Conservation (phyloP, 2,113 vertebrate species). For the Phalacrocorax pelagicus region DNA sequence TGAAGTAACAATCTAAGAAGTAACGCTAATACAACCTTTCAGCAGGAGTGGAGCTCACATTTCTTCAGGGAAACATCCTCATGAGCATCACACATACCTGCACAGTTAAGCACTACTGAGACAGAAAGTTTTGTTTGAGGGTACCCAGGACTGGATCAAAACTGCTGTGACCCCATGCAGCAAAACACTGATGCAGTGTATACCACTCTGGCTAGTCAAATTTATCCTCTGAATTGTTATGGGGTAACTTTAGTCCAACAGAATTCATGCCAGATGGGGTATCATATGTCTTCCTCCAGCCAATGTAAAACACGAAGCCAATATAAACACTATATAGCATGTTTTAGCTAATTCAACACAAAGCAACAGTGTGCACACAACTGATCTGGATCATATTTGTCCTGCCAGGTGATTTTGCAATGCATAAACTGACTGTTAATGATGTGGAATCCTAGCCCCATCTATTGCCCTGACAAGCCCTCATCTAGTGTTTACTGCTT, state of each 20-base stretch:
- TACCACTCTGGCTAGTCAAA: background rate
- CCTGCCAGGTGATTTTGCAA: constrained; percentile 24
- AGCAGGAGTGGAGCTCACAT: background rate
- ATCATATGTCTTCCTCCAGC: constrained; percentile 4
- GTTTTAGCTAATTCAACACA: constrained; percentile 32
- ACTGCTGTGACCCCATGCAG: background rate
- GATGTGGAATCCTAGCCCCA: background rate
- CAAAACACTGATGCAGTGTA: background rate
- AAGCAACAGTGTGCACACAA: background rate
- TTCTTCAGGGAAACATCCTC: background rate
- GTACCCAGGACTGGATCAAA: background rate
- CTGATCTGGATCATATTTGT: background rate
- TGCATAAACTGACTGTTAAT: background rate
- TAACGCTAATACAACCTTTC: background rate
- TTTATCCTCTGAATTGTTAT: constrained; percentile 14
- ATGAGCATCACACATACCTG: background rate
- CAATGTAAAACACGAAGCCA: background rate
- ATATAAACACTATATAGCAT: background rate
- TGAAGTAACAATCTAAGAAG: background rate
- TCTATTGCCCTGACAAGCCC: background rate
- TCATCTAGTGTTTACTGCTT: background rate
- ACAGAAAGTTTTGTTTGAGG: background rate
- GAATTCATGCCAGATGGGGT: constrained; percentile 14
- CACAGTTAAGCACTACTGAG: background rate
- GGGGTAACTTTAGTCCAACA: background rate